Percentiles rank a stretch among this genome's conserved stretches.
Evolutionary conservation across 2,797 vertebrate genomes (phyloP).

Genomic region (Delichon dasypus): DNA sequence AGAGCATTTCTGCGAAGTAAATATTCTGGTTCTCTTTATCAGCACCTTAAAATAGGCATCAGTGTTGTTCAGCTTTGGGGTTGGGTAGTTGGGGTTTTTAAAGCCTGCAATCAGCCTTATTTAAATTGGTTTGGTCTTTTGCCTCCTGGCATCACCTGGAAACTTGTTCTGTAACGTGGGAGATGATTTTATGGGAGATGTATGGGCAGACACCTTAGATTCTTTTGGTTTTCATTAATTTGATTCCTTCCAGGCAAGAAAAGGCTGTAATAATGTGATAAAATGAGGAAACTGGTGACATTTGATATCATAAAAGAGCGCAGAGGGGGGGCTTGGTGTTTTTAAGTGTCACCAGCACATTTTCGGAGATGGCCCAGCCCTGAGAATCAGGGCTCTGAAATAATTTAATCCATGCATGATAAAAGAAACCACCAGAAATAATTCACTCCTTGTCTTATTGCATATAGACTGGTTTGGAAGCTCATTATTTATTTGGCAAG

Average conservation of each 20-base stretch:
- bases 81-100: neutral
- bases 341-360: conserved; percentile 51
- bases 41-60: neutral
- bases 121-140: conserved; percentile 46
- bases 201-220: neutral
- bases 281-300: conserved; percentile 65
- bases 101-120: conserved; percentile 11
- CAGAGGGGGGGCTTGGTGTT: conserved; percentile 44
- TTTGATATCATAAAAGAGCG: conserved; percentile 70
- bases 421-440: conserved; percentile 69
- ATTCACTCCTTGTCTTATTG: conserved; percentile 71
- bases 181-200: conserved; percentile 27
- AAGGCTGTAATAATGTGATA: conserved; percentile 62
- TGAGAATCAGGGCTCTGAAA: neutral
- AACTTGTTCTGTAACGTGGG: neutral
- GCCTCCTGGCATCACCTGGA: neutral
- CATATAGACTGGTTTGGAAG: conserved; percentile 68
- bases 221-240: conserved; percentile 55
- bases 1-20: neutral
- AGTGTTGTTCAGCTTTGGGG: neutral
- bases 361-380: neutral
- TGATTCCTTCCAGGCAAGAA: conserved; percentile 59
- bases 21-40: neutral
- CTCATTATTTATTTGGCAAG: conserved; percentile 80
- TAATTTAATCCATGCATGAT: conserved; percentile 58